Conservation (phyloP, 2,113 vertebrate species). For the Caracal caracal region DNA sequence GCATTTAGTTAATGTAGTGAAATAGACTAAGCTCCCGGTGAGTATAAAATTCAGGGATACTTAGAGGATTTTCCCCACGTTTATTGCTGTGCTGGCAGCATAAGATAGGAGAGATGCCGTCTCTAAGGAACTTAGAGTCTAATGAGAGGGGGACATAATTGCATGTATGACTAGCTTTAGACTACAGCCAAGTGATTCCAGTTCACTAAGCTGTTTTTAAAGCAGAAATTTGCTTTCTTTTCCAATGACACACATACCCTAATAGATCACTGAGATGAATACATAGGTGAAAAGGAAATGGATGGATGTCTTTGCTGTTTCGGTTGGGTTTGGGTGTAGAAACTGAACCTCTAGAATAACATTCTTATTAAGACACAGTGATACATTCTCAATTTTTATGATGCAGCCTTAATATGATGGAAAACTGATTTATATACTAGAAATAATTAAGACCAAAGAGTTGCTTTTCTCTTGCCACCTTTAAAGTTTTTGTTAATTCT, state of each 20-base stretch:
- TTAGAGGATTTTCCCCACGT: not conserved
- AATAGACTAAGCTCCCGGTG: not conserved
- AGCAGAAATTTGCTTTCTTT: not conserved
- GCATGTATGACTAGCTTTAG: not conserved
- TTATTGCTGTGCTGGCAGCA: not conserved
- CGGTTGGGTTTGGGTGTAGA: not conserved
- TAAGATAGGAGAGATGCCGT: not conserved
- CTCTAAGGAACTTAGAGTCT: not conserved
- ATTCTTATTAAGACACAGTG: not conserved
- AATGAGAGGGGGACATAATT: not conserved
- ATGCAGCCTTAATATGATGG: not conserved
- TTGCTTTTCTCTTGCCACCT: not conserved
- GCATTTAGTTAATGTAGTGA: not conserved
- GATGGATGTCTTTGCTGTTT: not conserved
- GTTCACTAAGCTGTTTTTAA: not conserved
- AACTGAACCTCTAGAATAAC: not conserved
- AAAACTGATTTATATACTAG: not conserved
- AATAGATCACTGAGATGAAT: not conserved
- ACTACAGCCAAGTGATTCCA: not conserved
- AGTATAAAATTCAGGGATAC: not conserved
- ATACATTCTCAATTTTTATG: constrained; percentile 10
- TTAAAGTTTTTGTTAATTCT: constrained; percentile 12
- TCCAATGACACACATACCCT: not conserved
- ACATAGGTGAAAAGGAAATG: not conserved
- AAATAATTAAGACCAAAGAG: not conserved